Conservation (phyloP, 2,113 vertebrate species). For the Lophura nycthemera region DNA sequence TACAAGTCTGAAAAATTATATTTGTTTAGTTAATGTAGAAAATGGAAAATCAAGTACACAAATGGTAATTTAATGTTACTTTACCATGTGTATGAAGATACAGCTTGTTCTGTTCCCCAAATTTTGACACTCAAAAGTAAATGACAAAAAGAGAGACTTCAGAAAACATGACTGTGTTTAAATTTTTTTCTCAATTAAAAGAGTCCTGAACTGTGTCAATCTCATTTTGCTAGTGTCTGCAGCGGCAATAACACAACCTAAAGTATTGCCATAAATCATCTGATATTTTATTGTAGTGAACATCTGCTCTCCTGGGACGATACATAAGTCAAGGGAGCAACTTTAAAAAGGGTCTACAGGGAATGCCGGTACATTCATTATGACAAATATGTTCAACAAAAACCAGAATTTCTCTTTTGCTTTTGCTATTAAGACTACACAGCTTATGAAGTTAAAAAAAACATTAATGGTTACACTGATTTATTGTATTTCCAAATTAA, state of each 20-base stretch:
- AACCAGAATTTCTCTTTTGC: slow-evolving; percentile 28
- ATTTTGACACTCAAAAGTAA: background rate
- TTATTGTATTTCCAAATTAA: slow-evolving; percentile 27
- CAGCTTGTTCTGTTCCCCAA: background rate
- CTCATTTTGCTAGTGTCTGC: background rate
- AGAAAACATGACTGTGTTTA: background rate
- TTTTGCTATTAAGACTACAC: background rate
- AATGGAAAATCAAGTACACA: background rate
- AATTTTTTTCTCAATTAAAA: background rate
- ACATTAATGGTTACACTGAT: background rate
- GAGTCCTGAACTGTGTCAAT: background rate
- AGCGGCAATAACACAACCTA: background rate
- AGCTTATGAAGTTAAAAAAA: background rate
- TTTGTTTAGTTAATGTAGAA: background rate
- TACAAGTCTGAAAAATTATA: background rate
- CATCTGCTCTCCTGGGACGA: slow-evolving; percentile 2
- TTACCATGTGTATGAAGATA: background rate
- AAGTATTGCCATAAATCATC: background rate
- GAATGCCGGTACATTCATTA: background rate
- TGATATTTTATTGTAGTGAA: background rate
- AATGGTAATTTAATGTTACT: fast-evolving
- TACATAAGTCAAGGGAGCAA: background rate
- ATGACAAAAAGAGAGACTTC: background rate
- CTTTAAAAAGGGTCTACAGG: background rate
- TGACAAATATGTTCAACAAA: background rate